Base-by-base conservation (phyloP, 2,113 vertebrate genomes). In the Pelobates fuscus region DNA sequence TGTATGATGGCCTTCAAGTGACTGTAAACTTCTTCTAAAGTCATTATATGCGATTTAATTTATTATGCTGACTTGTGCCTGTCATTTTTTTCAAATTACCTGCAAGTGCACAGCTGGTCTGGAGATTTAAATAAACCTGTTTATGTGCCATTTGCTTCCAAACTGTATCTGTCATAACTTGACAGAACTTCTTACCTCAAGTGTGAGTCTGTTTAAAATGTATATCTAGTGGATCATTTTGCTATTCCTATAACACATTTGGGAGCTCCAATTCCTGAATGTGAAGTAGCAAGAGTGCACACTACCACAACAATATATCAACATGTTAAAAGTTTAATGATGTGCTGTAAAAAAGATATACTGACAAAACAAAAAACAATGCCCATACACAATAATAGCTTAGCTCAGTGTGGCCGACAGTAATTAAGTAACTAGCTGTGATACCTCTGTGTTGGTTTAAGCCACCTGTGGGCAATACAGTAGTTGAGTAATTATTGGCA, bases 61-160 rank as follows among this genome's bases (percentile, higher is more conserved):
- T 75, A 67, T 75, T 75, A 75, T 67, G 72, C 72, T 67, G 44
- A 67, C 63, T 75, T 32, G 57, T 59, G 72, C 52, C 54, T 59
- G 72, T 59, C 63, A 75, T 54, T 59, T 59, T n/a, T 75, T 67
- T 60, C 63, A 75, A 75, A 75, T 60, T 75, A 67, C 54, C 54
- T 67, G 63, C 37, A 67, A 49, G 59, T 46, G 72, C 67, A 75
- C 72, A 75, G 63, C 63, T 75, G 72, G 72, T 59, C 52, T 65
- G 11, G 54, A 75, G 72, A 67, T 75, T 75, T 75, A 75, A 75
- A 75, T 75, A 75, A 75, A 67, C 72, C 63, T 67, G 66, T 67
- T 75, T 75, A 75, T 75, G 63, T 59, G 43, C 63, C 72, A 59
- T 67, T 67, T 60, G 63, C 72, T 75, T 67, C 64, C 63, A 75